Conservation (phyloP, 2,888 invertebrate species). For the Eupelmus urozonus region DNA sequence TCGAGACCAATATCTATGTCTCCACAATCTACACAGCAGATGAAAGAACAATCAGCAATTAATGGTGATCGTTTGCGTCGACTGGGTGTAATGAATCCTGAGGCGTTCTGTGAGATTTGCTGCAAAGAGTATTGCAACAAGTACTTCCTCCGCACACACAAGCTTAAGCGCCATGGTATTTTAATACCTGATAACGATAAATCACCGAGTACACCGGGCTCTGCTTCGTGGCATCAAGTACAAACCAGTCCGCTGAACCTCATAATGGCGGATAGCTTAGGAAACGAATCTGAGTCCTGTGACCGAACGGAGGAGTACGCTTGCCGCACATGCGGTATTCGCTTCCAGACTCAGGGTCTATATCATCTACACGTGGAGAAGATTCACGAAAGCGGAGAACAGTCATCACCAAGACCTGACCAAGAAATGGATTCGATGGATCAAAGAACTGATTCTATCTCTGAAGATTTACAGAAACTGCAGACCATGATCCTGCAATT, state of each 20-base stretch:
- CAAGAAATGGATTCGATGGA: constrained; percentile 75
- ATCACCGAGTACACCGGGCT: constrained; percentile 74
- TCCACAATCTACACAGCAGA: constrained; percentile 79
- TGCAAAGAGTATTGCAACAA: constrained; percentile 96
- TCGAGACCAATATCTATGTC: constrained; percentile 67
- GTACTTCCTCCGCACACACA: constrained; percentile 94
- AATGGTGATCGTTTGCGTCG: constrained; percentile 86
- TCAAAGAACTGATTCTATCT: constrained; percentile 80
- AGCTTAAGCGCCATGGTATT: constrained; percentile 95
- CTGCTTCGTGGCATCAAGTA: constrained; percentile 78
- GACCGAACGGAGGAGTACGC: constrained; percentile 78
- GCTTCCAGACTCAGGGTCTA: constrained; percentile 78
- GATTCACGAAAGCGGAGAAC: constrained; percentile 71
- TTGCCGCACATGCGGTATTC: constrained; percentile 79
- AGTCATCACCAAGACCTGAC: constrained; percentile 66
- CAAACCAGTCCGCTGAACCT: constrained; percentile 89
- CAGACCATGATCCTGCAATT: constrained; percentile 94
- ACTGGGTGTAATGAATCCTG: constrained; percentile 89
- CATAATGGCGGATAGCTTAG: constrained; percentile 84
- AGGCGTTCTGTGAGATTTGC: constrained; percentile 96
- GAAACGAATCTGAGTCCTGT: constrained; percentile 77
- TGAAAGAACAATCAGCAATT: constrained; percentile 85
- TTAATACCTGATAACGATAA: constrained; percentile 82
- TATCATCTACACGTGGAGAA: constrained; percentile 70
- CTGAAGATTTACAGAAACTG: constrained; percentile 91